Evolutionary conservation across 2,113 vertebrate species (phyloP), one percentile per base, ranked within the genome.

Genomic region (Petrocephalus zakoni): DNA sequence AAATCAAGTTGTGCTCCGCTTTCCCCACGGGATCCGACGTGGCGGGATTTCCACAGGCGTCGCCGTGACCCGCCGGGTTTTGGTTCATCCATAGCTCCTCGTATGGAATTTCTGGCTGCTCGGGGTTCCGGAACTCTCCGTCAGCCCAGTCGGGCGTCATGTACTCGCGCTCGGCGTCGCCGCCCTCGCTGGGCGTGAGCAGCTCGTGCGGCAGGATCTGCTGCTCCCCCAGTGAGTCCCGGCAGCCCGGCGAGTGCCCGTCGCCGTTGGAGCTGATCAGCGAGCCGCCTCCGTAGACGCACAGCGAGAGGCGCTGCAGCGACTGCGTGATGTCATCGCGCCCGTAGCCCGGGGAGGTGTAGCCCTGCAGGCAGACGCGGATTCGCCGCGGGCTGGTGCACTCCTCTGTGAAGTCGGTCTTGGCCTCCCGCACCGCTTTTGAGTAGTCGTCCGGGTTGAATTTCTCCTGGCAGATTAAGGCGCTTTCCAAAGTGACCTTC

Each of bases 371-470:
- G 84, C 97, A 97, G 90, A 97, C 92, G 22, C 97, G 95, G 29
- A 97, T 94, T 68, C 95, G 96, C 9, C 97, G 94, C 0, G 98
- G 98, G 91, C 97, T 97, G 88, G 95, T 94, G 0, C 97, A 96
- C 87, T 98, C 98, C 91, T 98, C 98, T 0, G 96, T 92, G 1
- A 99, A 93, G 92, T 99, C 98, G 0, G 97, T 96, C 3, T 96
- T 96, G 72, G 97, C 97, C 89, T 99, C 98, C 0, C 98, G 94
- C 49, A 99, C 98, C 0, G 98, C 98, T 0, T 96, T 96, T 2
- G 98, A 99, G 93, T 99, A 99, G 91, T 97, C 96, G 15, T 99
- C 97, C 0, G 98, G 96, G 94, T 99, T 96, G 90, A 99, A 99
- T 68, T 95, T 93, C 90, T 97, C 96, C 72, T 96, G 97, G 88